phyloP scores from a whole-genome alignment of 2,797 vertebrate species.

The Atherinosoma microstoma region DNA sequence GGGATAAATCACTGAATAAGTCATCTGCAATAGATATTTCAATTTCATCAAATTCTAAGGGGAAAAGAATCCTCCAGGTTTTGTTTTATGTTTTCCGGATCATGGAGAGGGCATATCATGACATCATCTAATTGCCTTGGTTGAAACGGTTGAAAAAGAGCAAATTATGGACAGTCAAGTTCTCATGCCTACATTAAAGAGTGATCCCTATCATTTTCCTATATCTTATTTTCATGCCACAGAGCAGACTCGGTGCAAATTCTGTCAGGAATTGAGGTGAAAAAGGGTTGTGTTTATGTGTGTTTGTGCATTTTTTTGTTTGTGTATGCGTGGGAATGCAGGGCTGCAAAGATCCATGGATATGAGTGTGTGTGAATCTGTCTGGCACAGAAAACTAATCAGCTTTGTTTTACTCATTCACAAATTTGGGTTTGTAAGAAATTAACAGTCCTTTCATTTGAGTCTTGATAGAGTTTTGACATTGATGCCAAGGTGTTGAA shows the following conservation, averaged over 20 bases:
- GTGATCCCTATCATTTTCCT: conserved; percentile 69
- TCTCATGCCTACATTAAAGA: conserved; percentile 63
- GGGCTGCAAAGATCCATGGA: conserved; percentile 12
- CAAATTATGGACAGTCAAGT: conserved; percentile 65
- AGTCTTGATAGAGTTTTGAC: conserved; percentile 59
- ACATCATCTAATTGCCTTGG: conserved; percentile 75
- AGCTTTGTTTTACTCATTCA: conserved; percentile 51
- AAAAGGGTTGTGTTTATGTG: conserved; percentile 65
- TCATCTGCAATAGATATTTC: background rate
- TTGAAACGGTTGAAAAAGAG: conserved; percentile 38
- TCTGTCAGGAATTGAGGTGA: conserved; percentile 61
- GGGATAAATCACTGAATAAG: background rate
- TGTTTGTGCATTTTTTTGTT: conserved; percentile 31
- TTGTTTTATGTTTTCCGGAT: conserved; percentile 54
- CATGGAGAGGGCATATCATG: conserved; percentile 58
- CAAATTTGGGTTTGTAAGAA: conserved; percentile 46
- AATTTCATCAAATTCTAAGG: background rate
- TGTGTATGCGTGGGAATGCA: conserved; percentile 26
- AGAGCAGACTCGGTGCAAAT: conserved; percentile 55
- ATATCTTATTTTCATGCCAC: conserved; percentile 71
- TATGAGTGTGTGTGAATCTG: conserved; percentile 13
- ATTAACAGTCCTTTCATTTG: conserved; percentile 55
- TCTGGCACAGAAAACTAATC: conserved; percentile 22
- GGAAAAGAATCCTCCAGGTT: conserved; percentile 18
- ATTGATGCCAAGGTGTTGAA: conserved; percentile 46